Evolutionary conservation across 2,113 vertebrate genomes (phyloP), one percentile per base, ranked within the genome.

Genomic region (Pseudorectes ferrugineus): DNA sequence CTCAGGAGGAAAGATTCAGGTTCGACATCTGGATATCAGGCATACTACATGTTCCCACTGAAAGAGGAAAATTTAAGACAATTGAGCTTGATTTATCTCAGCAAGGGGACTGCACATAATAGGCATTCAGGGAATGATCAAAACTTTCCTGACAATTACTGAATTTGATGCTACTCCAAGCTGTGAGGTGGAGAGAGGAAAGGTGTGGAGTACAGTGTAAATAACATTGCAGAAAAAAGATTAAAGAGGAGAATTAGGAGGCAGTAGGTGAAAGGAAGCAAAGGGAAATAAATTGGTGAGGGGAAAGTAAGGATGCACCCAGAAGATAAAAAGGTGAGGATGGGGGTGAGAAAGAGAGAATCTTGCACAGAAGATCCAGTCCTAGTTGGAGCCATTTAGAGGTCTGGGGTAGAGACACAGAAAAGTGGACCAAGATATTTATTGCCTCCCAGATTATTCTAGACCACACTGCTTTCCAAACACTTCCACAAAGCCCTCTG

Each of bases 21-120:
- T 93, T 85, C 51, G 24, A 85, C 62, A 80, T 89, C 78, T 95
- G 74, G 88, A 65, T 90, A 90, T 73, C 75, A 90, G 63, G 12
- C 46, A 80, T 76, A 29, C 25, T 83, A 61, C 35, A 49, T 54
- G 49, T 66, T 93, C 33, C 54, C 42, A 66, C 11, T 70, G 71
- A 65, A 94, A 73, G 62, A 45, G 65, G 78, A 65, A 88, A 61
- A 92, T 76, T 85, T 85, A 65, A 95, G 71, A 76, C 66, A 80
- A 8, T 88, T 43, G 49, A 88, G 19, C 54, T 46, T 83, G 78
- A 95, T 88, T 96, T 92, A 75, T 88, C 94, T 88, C 92, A 94
- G 90, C 75, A 85, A 95, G 75, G 46, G 10, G 35, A 82, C 45
- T 58, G 42, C 67, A 76, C 19, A 38, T 92, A 83, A 83, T 70